Base-by-base conservation (phyloP, 2,797 vertebrate species). In the Sitta carolinensis region DNA sequence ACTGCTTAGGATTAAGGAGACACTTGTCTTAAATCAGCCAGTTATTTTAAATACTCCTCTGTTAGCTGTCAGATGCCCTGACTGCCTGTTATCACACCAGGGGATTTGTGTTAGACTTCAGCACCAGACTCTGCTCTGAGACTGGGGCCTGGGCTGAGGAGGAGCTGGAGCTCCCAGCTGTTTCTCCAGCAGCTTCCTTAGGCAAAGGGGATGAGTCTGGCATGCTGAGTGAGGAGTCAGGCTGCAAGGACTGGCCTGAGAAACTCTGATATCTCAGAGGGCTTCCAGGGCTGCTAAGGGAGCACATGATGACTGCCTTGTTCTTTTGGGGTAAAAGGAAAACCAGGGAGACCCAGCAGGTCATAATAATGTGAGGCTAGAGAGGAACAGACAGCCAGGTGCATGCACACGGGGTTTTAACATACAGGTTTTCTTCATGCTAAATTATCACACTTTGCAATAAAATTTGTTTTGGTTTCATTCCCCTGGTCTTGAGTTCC, bases 1-100 rank as follows among this genome's bases (percentile, higher is more conserved):
- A 84, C 36, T 70, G 59, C 70, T 91, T 17, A 34, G 76, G 88
- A 63, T 84, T 87, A 70, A 79, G 76, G 68, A 86, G 84, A 63
- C 34, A 47, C 81, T 92, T 90, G 73, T 82, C 59, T 88, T 92
- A 76, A 91, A 93, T 80, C 72, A 93, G 76, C 25, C 67, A 52
- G 72, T 73, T 92, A 51, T 69, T 94, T 91, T 30, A 84, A 93
- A 79, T 42, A 42, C 67, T 83, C 61, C 72, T 70, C 80, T 87
- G 62, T 17, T 66, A 48, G 84, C 87, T 96, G 62, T 75, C 67
- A 87, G 84, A 15, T 78, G 84, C 87, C 86, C 88, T 76, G 51
- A n/a, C 77, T 77, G 83, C 87, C 76, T 83, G 85, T 93, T 91
- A 51, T 58, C 74, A 30, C 86, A 55, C 55, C 55, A 12, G 67